Base-by-base conservation (phyloP, 2,888 invertebrate species). In the Cheiracanthium punctorium region DNA sequence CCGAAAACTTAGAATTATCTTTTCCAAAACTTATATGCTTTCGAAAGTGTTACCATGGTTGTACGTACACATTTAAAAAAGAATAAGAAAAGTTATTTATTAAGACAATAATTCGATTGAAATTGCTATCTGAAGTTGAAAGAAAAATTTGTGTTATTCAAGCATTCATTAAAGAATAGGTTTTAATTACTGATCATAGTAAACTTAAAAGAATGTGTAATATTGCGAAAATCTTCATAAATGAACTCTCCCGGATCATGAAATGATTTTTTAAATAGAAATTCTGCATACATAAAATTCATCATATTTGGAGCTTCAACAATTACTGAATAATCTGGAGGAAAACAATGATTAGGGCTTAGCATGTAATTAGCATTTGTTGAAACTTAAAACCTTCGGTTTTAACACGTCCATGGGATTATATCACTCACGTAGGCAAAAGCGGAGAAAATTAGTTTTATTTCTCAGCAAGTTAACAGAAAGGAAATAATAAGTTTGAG, bases 401-500 rank as follows among this genome's bases (percentile, higher is more conserved):
- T 41, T 71, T 71, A 71, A 41, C 41, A 37, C 71, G 33, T 71
- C 30, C 28, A 28, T 41, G 71, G 71, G 71, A 71, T 71, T 71
- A 71, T 71, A 71, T 24, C 24, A 1, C 28, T 69, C 69, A 32
- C 33, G 4, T 1, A 17, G 32, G 30, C 24, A 58, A 67, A 74
- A 76, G 41, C 67, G 32, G 77, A 71, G 77, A 77, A 84, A 84
- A 77, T 77, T 84, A 64, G 52, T 84, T 84, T 84, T 74, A 41
- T 52, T 79, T 84, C 52, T 69, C 69, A 30, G 79, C 73, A 84
- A 84, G 79, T 69, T 79, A 84, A 73, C 71, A 69, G 58, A 73
- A 76, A 69, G 77, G 74, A 84, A 84, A 79, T 84, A 84, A 84
- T 84, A 84, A 84, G 84, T 84, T 79, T 79, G 79, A 37, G 73